Evolutionary conservation across 2,888 invertebrate genomes (phyloP), one percentile per base, ranked within the genome.

Genomic region (Caenorhabditis sp.): DNA sequence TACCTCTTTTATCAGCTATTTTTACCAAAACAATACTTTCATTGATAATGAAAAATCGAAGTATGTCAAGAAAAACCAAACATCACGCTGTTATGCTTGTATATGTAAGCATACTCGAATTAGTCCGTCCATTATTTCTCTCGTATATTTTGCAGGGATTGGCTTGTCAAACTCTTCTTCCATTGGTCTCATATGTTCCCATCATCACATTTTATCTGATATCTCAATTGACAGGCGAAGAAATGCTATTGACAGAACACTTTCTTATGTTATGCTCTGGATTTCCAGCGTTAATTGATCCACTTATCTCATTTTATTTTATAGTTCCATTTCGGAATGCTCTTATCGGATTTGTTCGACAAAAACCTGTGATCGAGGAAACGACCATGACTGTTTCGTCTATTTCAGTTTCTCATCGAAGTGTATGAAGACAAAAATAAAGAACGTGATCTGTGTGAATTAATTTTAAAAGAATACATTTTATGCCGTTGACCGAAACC

Each of bases 41-140:
- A 20, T 56, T 73, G 21, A 73, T 73, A 20, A 62, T 56, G 23
- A 36, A 27, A 17, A 54, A 73, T 21, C 62, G 23, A 25, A 68
- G 59, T 54, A 73, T 73, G 73, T 73, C 73, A 17, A 63, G 60
- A 1, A 65, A 59, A 58, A 73, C 73, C 21, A 73, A 73, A 52
- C n/a, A n/a, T 21, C 59, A 54, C 7, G 68, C 73, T 10, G 68
- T 52, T 49, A 68, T 60, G 62, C 62, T 73, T 36, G 66, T 73
- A 0, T 61, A 66, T 62, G 73, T 73, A 38, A 54, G 68, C 58
- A 36, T 10, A 36, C 21, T 20, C 36, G 36, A 5, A 59, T 8
- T 27, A n/a, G n/a, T n/a, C n/a, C n/a, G n/a, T n/a, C n/a, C n/a
- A n/a, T n/a, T n/a, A n/a, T n/a, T n/a, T n/a, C n/a, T n/a, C n/a